These are phyloP conservation scores for Gerris buenoi DNA, from an alignment of 1,140 invertebrate genomes.

Conservation along the genomic window DNA sequence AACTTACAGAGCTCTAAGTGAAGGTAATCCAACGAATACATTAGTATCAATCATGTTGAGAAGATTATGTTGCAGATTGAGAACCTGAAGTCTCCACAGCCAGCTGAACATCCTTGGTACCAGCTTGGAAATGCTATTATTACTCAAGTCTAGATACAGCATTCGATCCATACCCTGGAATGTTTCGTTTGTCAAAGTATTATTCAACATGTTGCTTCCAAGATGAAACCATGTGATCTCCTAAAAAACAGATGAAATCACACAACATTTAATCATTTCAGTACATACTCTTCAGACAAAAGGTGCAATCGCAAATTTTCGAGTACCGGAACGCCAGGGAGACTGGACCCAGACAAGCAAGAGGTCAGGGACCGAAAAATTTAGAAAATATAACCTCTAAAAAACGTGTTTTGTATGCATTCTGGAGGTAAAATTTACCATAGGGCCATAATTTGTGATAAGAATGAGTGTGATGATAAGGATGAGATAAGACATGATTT, in stretches of 20 bases:
- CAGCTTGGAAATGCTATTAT: slow-evolving; percentile 26
- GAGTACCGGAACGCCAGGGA: neutral
- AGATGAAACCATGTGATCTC: slow-evolving; percentile 21
- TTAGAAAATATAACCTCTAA: neutral
- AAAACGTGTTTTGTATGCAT: neutral
- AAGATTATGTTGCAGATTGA: slow-evolving; percentile 29
- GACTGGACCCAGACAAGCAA: neutral
- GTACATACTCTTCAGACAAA: neutral
- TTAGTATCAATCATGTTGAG: slow-evolving; percentile 23
- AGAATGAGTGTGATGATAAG: no score
- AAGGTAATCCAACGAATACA: slow-evolving; percentile 27
- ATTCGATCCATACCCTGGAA: slow-evolving; percentile 24
- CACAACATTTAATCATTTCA: neutral
- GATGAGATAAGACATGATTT: no score
- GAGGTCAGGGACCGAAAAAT: neutral
- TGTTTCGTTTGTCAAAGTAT: slow-evolving; percentile 21
- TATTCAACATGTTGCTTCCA: slow-evolving; percentile 23
- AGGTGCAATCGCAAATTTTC: no score
- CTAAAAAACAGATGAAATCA: neutral
- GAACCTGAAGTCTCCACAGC: slow-evolving; percentile 27
- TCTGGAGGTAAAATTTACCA: neutral
- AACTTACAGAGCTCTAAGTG: slow-evolving; percentile 29
- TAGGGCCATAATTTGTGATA: no score
- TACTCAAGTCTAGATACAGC: slow-evolving; percentile 28
- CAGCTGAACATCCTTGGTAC: slow-evolving; percentile 25